These are phyloP conservation scores for Synanthedon tipuliformis DNA, from an alignment of 2,888 invertebrate species.

Conservation along the genomic window DNA sequence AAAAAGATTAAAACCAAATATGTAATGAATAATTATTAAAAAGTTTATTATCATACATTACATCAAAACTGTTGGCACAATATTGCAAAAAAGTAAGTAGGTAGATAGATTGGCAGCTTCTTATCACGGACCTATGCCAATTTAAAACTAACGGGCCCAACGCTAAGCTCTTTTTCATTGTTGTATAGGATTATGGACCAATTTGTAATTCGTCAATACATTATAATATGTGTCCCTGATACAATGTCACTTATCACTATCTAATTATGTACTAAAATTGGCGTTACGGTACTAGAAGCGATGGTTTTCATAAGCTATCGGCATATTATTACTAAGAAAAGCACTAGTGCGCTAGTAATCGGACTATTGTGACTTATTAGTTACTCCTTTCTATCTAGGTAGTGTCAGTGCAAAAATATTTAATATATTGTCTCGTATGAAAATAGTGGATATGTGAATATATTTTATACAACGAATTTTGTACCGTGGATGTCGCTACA, in stretches of 20 bases:
- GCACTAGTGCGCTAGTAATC: not conserved
- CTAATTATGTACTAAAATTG: too few relatives aligned
- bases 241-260: too few relatives aligned
- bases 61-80: conserved; percentile 54
- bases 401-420: conserved; percentile 60
- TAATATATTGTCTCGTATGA: conserved; percentile 33
- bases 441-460: conserved; percentile 52
- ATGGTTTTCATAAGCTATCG: too few relatives aligned
- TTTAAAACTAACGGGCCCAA: conserved; percentile 1
- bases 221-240: too few relatives aligned
- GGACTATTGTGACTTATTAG: conserved; percentile 15
- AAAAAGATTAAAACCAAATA: conserved; percentile 4
- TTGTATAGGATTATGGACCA: too few relatives aligned
- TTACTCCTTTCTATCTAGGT: conserved; percentile 36
- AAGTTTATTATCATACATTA: conserved; percentile 56
- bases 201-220: too few relatives aligned
- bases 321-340: too few relatives aligned
- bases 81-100: conserved; percentile 26
- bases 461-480: conserved; percentile 35
- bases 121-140: not conserved
- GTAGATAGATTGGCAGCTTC: conserved; percentile 28
- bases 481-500: conserved; percentile 42
- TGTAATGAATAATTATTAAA: conserved; percentile 39
- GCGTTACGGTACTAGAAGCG: too few relatives aligned
- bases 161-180: conserved; percentile 22